Conservation (phyloP, 2,797 vertebrate species). For the Merluccius polli region DNA sequence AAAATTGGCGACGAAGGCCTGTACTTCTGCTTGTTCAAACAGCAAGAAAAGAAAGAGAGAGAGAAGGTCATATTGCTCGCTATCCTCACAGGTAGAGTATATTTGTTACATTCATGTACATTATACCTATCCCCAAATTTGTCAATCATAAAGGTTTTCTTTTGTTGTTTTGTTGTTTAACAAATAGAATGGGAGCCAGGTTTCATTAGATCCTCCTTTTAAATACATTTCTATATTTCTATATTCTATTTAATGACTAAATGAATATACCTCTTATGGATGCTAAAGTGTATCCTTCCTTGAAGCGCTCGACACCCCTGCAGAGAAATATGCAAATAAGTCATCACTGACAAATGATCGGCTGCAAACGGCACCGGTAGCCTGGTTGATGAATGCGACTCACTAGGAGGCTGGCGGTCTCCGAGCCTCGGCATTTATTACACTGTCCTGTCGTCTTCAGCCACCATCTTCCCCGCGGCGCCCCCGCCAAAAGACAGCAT, state of each 20-base stretch:
- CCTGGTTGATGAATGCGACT: background rate
- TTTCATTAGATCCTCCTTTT: too few relatives aligned
- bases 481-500: conserved; percentile 56
- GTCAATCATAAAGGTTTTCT: background rate
- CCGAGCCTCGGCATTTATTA: background rate
- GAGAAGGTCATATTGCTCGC: conserved; percentile 61
- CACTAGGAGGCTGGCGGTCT: background rate
- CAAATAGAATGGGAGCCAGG: too few relatives aligned
- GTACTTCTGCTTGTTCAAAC: conserved; percentile 63
- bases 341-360: background rate
- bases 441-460: conserved; percentile 43
- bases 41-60: conserved; percentile 34
- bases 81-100: conserved; percentile 63
- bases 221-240: background rate
- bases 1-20: conserved; percentile 45
- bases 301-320: background rate
- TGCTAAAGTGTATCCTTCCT: background rate
- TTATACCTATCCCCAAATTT: background rate
- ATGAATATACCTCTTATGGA: background rate
- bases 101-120: conserved; percentile 1
- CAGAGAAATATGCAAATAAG: background rate
- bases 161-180: background rate
- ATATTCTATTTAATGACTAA: background rate
- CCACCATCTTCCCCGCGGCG: conserved; percentile 44
- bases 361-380: background rate